phyloP scores from a whole-genome alignment of 1,140 invertebrate genomes.

The Phenacoccus solenopsis region DNA sequence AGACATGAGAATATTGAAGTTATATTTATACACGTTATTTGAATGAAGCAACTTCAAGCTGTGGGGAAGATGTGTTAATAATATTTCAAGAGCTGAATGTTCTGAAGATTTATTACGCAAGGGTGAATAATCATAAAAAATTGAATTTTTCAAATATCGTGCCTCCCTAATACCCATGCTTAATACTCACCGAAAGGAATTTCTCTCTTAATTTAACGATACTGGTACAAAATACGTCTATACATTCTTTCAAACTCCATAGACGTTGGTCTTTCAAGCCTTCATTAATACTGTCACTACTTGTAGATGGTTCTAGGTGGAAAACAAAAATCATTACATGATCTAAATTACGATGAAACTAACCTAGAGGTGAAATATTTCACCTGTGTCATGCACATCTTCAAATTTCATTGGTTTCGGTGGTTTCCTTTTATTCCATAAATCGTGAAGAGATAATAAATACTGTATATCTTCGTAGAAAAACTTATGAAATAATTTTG shows the following conservation, averaged over 20 bases:
- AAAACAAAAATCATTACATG: conserved; percentile 18
- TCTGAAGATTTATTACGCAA: too few species aligned
- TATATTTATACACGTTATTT: too few species aligned
- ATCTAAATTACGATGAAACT: too few species aligned
- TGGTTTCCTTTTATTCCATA: conserved; percentile 77
- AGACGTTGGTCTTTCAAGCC: conserved; percentile 57
- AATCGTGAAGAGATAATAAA: conserved; percentile 82
- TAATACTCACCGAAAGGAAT: conserved; percentile 39
- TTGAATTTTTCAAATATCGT: too few species aligned
- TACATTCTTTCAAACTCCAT: conserved; percentile 69
- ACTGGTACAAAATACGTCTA: conserved; percentile 58
- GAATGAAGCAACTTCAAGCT: too few species aligned
- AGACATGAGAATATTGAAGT: too few species aligned
- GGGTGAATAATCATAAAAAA: too few species aligned
- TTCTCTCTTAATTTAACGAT: conserved; percentile 53
- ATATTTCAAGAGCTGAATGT: too few species aligned
- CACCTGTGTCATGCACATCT: conserved; percentile 47
- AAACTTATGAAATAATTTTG: conserved; percentile 74
- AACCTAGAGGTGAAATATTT: conserved; percentile 21
- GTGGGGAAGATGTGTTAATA: too few species aligned
- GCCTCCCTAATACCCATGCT: too few species aligned
- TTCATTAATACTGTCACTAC: conserved; percentile 37
- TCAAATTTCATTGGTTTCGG: conserved; percentile 69
- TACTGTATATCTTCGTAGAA: conserved; percentile 95
- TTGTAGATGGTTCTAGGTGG: conserved; percentile 32